These are phyloP conservation scores for Lycopodina hypogea DNA, from an alignment of 37 sponge, comb jelly and placozoan species.

Conservation along the genomic window DNA sequence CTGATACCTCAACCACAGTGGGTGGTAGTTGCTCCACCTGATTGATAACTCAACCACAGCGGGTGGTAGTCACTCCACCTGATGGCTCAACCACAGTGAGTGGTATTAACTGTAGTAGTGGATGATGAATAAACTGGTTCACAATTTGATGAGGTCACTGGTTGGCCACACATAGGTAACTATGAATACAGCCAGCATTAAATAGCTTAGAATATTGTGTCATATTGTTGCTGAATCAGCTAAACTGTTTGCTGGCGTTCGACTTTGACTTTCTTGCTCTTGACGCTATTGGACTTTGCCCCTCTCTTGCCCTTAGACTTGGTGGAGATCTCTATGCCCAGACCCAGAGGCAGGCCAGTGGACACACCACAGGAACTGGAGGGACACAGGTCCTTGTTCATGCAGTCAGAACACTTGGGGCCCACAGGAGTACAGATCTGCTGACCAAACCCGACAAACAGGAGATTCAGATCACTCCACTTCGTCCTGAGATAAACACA, in stretches of 20 bases:
- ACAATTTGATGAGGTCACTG: no score
- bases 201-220: no score
- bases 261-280: slow-evolving; percentile 7
- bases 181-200: no score
- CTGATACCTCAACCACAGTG: no score
- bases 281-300: background rate
- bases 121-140: no score
- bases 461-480: slow-evolving; percentile 86
- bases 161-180: no score
- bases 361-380: slow-evolving; percentile 1
- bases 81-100: no score
- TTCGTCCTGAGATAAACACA: slow-evolving; percentile 44
- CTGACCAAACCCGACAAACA: slow-evolving; percentile 95
- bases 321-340: background rate
- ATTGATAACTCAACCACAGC: no score
- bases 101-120: no score
- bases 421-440: slow-evolving; percentile 70
- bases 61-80: no score
- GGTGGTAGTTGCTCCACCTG: no score
- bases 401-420: slow-evolving; percentile 78
- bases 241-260: background rate
- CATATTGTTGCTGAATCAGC: no score
- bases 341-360: background rate
- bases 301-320: background rate
- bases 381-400: slow-evolving; percentile 86